Conservation (phyloP, 2,113 vertebrate species). For the Coptodon rendalli region DNA sequence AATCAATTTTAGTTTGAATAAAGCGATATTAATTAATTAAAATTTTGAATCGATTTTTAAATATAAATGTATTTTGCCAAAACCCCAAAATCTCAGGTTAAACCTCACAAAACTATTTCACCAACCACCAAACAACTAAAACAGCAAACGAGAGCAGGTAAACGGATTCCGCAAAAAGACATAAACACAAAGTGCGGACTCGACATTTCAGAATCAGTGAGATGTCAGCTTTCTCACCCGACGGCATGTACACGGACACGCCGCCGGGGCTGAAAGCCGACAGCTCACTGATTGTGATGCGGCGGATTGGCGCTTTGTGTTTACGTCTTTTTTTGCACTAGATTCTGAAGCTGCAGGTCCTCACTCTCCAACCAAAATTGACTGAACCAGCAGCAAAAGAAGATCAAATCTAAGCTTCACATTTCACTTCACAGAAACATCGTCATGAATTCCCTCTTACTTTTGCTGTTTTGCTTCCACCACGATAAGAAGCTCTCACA, state of each 20-base stretch:
- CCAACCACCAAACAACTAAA: not conserved
- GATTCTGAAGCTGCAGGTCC: not conserved
- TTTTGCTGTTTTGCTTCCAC: not conserved
- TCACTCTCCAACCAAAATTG: not conserved
- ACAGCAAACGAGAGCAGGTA: not conserved
- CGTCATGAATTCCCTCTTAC: not conserved
- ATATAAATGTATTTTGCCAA: not conserved
- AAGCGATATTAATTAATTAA: not conserved
- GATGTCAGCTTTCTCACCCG: fast-evolving
- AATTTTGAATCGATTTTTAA: not conserved
- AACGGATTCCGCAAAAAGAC: not conserved
- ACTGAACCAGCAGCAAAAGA: not conserved
- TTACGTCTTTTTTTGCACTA: not conserved
- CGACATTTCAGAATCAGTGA: not conserved
- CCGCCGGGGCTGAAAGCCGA: fast-evolving
- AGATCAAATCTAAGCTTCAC: not conserved
- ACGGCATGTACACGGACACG: not conserved
- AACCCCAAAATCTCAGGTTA: not conserved
- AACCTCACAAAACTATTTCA: not conserved
- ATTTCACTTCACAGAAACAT: not conserved
- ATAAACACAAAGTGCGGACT: not conserved
- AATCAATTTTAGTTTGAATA: not conserved
- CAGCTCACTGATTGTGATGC: not conserved
- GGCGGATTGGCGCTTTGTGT: not conserved
- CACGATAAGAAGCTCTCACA: not conserved